A percentile compares a stretch with the other conserved stretches of the same genome.
Evolutionary conservation across 2,797 vertebrate genomes (phyloP).

Genomic region (Pangasius krempfi): DNA sequence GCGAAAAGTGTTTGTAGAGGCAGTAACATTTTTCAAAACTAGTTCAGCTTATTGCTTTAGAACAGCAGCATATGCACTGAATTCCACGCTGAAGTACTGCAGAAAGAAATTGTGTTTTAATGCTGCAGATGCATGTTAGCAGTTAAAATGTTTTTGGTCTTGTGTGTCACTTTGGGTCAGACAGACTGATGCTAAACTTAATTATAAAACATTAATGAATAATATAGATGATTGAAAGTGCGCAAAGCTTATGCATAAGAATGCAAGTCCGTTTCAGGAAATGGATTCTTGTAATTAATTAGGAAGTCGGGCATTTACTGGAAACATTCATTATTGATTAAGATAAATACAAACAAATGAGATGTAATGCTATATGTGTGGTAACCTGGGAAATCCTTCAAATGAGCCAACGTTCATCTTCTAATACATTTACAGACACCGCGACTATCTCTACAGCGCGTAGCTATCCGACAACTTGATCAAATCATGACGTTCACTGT

Average conservation of each 20-base stretch:
- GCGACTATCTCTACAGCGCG: not conserved
- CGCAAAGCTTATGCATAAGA: not conserved
- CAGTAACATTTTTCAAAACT: too few relatives aligned
- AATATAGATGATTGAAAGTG: not conserved
- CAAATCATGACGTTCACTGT: not conserved
- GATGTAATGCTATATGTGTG: not conserved
- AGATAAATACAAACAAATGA: not conserved
- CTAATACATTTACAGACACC: not conserved
- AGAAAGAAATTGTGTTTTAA: too few relatives aligned
- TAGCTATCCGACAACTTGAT: not conserved
- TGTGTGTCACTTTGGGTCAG: not conserved
- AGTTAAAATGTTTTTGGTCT: not conserved
- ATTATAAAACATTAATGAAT: too few relatives aligned
- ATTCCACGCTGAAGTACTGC: too few relatives aligned
- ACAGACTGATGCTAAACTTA: too few relatives aligned
- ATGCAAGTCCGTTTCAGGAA: not conserved
- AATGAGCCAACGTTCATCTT: not conserved
- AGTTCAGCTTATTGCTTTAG: too few relatives aligned
- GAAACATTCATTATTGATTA: not conserved
- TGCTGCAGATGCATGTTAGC: not conserved
- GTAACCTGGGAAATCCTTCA: constrained; percentile 4
- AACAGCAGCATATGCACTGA: too few relatives aligned
- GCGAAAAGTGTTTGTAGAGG: too few relatives aligned
- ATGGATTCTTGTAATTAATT: not conserved
- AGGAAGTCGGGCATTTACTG: not conserved